A percentile compares a stretch with the other conserved stretches of the same genome.
Evolutionary conservation across 2,888 invertebrate genomes (phyloP).

Genomic region (Podotricha telesiphe): DNA sequence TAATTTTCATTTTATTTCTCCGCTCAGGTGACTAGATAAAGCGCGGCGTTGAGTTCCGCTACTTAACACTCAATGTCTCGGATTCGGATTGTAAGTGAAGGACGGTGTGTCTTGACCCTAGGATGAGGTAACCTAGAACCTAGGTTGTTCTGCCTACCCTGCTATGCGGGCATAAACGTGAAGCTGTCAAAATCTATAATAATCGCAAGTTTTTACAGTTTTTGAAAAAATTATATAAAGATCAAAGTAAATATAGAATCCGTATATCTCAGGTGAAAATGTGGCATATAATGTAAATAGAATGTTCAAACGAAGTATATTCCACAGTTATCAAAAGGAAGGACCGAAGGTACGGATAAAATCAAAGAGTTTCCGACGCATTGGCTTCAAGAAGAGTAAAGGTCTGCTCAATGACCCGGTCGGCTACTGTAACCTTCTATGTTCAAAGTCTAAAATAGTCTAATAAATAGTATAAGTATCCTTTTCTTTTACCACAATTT

Average conservation of each 20-base stretch:
- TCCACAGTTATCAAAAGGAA: constrained; percentile 18
- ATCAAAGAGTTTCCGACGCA: constrained; percentile 31
- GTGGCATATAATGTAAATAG: background rate
- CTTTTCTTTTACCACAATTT: background rate
- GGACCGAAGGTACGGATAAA: constrained; percentile 23
- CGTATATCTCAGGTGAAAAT: background rate
- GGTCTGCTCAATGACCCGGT: constrained; percentile 27
- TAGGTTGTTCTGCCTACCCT: no score
- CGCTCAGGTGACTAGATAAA: no score
- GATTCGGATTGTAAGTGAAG: no score
- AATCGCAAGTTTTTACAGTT: no score
- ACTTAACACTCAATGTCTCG: no score
- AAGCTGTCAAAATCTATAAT: no score
- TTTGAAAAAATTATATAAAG: no score
- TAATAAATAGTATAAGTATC: background rate
- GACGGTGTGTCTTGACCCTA: no score
- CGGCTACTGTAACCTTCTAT: constrained; percentile 18
- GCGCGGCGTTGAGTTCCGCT: no score
- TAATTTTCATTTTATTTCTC: no score
- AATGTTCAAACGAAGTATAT: background rate
- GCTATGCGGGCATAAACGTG: no score
- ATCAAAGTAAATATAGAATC: background rate
- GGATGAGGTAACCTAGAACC: no score
- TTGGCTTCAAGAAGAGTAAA: constrained; percentile 25
- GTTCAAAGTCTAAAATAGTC: constrained; percentile 6